phyloP scores from a whole-genome alignment of 2,888 invertebrate species.

The Troides aeacus region DNA sequence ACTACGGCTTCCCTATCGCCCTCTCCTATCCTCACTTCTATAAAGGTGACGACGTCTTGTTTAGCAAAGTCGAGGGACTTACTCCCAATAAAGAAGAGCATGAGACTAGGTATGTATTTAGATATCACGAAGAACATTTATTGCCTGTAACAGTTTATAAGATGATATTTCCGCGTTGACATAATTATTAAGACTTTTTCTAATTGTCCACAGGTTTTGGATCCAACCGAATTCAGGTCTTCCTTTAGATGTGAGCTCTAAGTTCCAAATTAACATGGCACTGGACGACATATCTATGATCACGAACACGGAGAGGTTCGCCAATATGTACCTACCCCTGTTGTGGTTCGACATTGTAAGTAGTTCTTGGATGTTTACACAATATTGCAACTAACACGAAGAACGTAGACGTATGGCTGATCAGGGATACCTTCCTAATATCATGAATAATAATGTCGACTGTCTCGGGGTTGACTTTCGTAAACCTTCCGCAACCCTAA shows the following conservation, averaged over 20 bases:
- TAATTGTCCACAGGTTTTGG: slow-evolving; percentile 81
- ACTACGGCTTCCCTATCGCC: slow-evolving; percentile 94
- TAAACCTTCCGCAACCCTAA: too few species aligned
- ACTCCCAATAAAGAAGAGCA: slow-evolving; percentile 80
- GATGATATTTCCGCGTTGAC: too few species aligned
- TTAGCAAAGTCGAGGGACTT: slow-evolving; percentile 84
- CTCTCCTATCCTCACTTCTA: slow-evolving; percentile 94
- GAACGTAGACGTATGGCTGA: too few species aligned
- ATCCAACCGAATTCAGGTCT: slow-evolving; percentile 91
- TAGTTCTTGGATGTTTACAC: slow-evolving; percentile 39
- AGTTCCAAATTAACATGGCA: slow-evolving; percentile 94
- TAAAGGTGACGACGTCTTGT: slow-evolving; percentile 83
- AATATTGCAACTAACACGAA: too few species aligned
- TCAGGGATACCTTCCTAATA: too few species aligned
- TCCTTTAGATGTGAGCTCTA: slow-evolving; percentile 87
- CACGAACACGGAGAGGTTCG: slow-evolving; percentile 83
- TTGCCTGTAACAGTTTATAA: too few species aligned
- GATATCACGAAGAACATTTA: too few species aligned
- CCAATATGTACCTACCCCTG: slow-evolving; percentile 87
- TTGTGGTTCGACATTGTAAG: slow-evolving; percentile 96
- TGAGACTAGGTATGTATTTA: slow-evolving; percentile 57
- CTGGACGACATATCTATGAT: slow-evolving; percentile 84
- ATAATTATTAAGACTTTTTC: too few species aligned
- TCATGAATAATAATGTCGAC: too few species aligned
- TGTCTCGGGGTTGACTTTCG: too few species aligned